These are phyloP conservation scores for Leucophenga varia DNA, from an alignment of 1,140 invertebrate genomes.

Conservation along the genomic window DNA sequence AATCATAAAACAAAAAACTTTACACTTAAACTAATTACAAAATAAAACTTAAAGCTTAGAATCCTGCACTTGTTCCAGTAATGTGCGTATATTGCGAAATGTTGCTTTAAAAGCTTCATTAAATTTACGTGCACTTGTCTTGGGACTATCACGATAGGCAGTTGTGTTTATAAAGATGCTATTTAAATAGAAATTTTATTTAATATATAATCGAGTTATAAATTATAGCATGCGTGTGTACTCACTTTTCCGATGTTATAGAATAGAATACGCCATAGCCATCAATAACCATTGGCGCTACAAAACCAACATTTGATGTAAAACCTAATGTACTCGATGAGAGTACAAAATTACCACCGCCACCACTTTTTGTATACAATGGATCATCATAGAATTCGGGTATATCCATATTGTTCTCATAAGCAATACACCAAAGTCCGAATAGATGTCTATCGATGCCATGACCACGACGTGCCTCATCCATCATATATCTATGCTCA, in stretches of 20 bases:
- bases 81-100: constrained; percentile 38
- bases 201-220: background rate
- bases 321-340: constrained; percentile 67
- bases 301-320: constrained; percentile 61
- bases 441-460: constrained; percentile 73
- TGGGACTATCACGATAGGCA: constrained; percentile 41
- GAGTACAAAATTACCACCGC: constrained; percentile 65
- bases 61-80: constrained; percentile 25
- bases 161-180: constrained; percentile 45
- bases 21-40: too few species aligned
- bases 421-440: constrained; percentile 68
- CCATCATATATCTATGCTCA: constrained; percentile 54
- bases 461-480: constrained; percentile 59
- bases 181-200: background rate
- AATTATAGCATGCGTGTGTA: background rate
- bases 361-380: constrained; percentile 63
- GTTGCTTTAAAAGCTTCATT: constrained; percentile 36
- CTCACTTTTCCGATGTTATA: constrained; percentile 44
- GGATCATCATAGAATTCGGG: constrained; percentile 62
- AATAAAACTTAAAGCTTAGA: background rate
- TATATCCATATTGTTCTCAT: constrained; percentile 59
- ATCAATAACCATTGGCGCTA: constrained; percentile 64
- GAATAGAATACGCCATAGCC: constrained; percentile 67
- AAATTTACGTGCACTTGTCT: constrained; percentile 49
- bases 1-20: too few species aligned